Evolutionary conservation across 2,797 vertebrate species (phyloP), one percentile per base, ranked within the genome.

Genomic region (Pseudochirops corinnae): DNA sequence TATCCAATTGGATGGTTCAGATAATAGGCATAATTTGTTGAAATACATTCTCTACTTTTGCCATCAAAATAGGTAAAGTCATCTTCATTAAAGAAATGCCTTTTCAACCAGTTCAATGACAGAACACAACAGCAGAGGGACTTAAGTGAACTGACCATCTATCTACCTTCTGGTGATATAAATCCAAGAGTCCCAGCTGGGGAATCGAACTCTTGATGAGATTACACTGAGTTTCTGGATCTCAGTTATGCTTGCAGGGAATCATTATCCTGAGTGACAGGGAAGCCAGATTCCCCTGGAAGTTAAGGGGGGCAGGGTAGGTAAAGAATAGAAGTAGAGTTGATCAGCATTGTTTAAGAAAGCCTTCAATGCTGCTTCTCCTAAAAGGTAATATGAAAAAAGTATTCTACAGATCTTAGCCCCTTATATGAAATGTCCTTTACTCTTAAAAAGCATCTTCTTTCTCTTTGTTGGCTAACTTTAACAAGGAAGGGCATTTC

Each of bases 241-340:
- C 98, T 98, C 94, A 28, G 95, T 96, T 97, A 97, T 96, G 98
- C 98, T 67, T 6, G 96, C 93, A 50, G 97, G 97, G 97, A 98
- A 98, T 97, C 52, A 0, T 98, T 98, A 98, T 98, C 97, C 98
- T 98, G 98, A 98, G 97, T 98, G 98, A 98, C 98, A 98, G 97
- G 97, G 96, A 97, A 98, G 98, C 96, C 97, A 98, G 97, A 98
- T 98, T 98, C 93, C 97, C 97, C 96, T 91, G 96, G 97, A 98
- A 98, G 98, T 95, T 90, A 96, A 92, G 91, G 94, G 94, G 96
- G 21, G 94, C 53, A 91, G 55, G 93, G 96, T 93, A 94, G 93
- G 91, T 1, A 52, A 98, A 95, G 96, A 97, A 98, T 92, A 97
- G 95, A 98, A 98, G 91, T 94, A 95, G 92, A 98, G 98, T 0